Base-by-base conservation (phyloP, 2,113 vertebrate genomes). In the Microcebus ravelobensis region DNA sequence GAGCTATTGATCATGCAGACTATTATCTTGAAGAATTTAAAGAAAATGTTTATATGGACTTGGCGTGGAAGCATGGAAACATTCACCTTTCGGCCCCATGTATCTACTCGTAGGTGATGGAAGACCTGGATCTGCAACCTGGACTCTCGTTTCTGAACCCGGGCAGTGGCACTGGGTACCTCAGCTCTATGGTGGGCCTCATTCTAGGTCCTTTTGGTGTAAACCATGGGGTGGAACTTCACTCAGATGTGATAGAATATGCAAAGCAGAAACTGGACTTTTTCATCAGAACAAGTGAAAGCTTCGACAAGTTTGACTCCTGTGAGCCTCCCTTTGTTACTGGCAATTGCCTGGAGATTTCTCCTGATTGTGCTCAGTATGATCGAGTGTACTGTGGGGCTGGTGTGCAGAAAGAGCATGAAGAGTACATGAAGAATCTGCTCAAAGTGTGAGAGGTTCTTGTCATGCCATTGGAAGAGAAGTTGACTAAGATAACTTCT, bases 71-170 rank as follows among this genome's bases (percentile, higher is more conserved):
- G 31, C 99, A 99, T 67, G 99, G 99, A 1, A 99, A 99, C 98
- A 99, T 99, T 98, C 99, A 99, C 94, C 98, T 99, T 55, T 99
- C 99, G 0, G 99, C 99, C 21, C 99, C 99, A 0, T 99, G 99
- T 90, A 99, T 99, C 98, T 99, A 99, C 98, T 99, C 99, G 0
- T 99, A 99, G 97, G 99, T 99, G 97, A 99, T 99, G 99, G 99
- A 99, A 98, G 99, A 99, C 39, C 96, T 99, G 98, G 99, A 99
- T 82, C 98, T 99, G 48, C 99, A 99, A 21, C 99, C 99, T 0
- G 99, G 99, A 27, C 99, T 99, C 87, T 99, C 99, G 0, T 99
- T 99, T 97, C 98, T 99, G 93, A 99, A 99, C 97, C 98, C 99
- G 55, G 99, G 99, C 98, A 99, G 99, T 50, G 99, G 99, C 86